Base-by-base conservation (phyloP, 2,797 vertebrate genomes). In the Malacoraja senta region DNA sequence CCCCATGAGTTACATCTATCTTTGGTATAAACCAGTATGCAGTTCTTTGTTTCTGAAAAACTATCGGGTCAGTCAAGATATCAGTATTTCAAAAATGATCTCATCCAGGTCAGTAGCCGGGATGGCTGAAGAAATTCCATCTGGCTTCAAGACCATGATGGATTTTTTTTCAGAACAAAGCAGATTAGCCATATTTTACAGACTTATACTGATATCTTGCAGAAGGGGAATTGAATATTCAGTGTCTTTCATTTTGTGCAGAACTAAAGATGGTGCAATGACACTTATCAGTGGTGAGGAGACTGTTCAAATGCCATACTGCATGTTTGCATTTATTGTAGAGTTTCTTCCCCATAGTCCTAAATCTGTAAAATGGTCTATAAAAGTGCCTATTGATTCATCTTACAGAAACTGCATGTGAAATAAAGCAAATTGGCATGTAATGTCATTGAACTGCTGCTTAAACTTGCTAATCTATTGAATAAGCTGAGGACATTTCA, bases 361-460 rank as follows among this genome's bases (percentile, higher is more conserved):
- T 38, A 71, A 92, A 92, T 44, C 71, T 29, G 90, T 74, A 71
- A 76, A 76, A 38, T 92, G 38, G 71, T 76, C 71, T 92, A 24
- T 92, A 76, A 38, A 74, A 92, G 72, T 76, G 35, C 58, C 90
- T 29, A 92, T 74, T 92, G 71, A 74, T 92, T 38, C 90, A 76
- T 92, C 71, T 92, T 92, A 65, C 68, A 92, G 90, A 92, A 74
- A 92, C 71, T 92, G 71, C 71, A 92, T 92, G 90, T 92, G 35
- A 92, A 74, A 92, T 92, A 92, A 58, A 74, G 71, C 71, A 92
- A 92, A 4, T 92, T 92, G 68, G 71, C 71, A 76, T 53, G 10
- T 35, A 74, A 19, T 76, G 71, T 92, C 44, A 92, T 29, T 71
- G 17, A 92, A 92, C 71, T 76, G 44, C 35, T 15, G 76, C 71